Percentiles rank a stretch among this genome's conserved stretches.
Evolutionary conservation across 2,113 vertebrate species (phyloP).

Genomic region (Chinchilla lanigera): DNA sequence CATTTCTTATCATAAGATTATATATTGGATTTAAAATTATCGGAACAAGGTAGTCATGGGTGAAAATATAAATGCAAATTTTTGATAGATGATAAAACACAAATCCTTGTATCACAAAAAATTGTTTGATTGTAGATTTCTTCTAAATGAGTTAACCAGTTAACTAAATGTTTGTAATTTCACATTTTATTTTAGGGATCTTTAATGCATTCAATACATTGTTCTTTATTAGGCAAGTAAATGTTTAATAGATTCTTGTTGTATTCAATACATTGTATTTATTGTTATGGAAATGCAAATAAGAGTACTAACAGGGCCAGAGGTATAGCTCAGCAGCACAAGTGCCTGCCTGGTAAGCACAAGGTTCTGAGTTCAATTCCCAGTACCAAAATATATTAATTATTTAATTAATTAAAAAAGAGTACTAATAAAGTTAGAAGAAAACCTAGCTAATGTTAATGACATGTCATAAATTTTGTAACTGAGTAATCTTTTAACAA

Average conservation of each 20-base stretch:
- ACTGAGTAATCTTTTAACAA: neutral
- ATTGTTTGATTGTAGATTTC: neutral
- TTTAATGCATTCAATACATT: neutral
- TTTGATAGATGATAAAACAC: neutral
- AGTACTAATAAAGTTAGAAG: neutral
- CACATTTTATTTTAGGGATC: neutral
- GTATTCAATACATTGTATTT: neutral
- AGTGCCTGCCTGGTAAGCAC: no score
- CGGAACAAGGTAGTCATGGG: neutral
- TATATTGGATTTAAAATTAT: neutral
- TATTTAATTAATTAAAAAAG: no score
- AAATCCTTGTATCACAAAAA: neutral
- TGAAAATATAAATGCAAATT: neutral
- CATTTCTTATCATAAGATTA: neutral
- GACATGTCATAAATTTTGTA: conserved; percentile 1
- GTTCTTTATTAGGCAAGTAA: conserved; percentile 4
- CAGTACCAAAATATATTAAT: no score
- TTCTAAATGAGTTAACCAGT: neutral
- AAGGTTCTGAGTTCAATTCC: no score
- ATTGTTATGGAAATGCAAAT: neutral
- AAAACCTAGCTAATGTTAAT: conserved; percentile 20
- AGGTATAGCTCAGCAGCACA: no score
- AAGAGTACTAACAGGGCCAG: neutral
- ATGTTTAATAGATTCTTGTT: neutral
- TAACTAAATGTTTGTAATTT: neutral